Percentiles rank a stretch among this genome's conserved stretches.
Conservation (phyloP, 2,797 vertebrate species). For the Falco columbarius region DNA sequence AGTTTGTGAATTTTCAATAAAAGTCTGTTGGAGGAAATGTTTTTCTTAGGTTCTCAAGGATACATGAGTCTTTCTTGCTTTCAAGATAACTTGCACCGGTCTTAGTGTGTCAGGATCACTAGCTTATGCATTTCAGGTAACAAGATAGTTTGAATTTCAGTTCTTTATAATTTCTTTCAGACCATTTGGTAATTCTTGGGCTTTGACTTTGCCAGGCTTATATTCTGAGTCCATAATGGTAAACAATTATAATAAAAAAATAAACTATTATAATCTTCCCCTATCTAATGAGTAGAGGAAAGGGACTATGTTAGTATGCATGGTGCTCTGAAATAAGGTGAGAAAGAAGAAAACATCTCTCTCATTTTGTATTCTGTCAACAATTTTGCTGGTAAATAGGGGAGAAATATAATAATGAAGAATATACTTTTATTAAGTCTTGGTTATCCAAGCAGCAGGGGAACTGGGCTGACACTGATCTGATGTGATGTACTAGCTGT, state of each 20-base stretch:
- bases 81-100: not conserved
- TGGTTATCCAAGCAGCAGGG: not conserved
- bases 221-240: not conserved
- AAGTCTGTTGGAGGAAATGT: not conserved
- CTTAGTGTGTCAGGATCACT: not conserved
- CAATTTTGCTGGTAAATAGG: not conserved
- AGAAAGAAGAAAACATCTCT: not conserved
- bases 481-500: not conserved
- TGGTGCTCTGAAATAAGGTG: not conserved
- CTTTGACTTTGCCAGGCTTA: not conserved
- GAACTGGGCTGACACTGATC: not conserved
- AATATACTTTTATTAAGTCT: not conserved
- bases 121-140: not conserved
- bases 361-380: not conserved
- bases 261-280: not conserved
- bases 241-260: not conserved
- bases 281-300: not conserved
- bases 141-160: not conserved
- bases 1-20: not conserved
- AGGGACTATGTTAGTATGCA: not conserved
- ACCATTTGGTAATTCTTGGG: not conserved
- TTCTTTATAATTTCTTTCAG: not conserved
- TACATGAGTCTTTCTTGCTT: not conserved
- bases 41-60: not conserved
- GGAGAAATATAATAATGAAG: not conserved